These are phyloP conservation scores for Leptogaster cylindrica DNA, from an alignment of 2,888 invertebrate genomes.

Conservation along the genomic window DNA sequence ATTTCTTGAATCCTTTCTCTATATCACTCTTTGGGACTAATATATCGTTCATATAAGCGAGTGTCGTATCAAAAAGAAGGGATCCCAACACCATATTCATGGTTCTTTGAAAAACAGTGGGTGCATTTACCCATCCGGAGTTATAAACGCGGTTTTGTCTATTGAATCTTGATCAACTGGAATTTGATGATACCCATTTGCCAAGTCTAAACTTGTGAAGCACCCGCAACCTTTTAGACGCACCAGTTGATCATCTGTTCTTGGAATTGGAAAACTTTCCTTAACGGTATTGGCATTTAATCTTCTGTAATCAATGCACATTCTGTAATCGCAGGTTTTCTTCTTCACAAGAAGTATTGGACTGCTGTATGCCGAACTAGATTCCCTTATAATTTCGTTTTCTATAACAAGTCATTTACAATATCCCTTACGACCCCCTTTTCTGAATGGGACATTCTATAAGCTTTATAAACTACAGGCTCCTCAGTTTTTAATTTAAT, in stretches of 20 bases:
- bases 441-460: constrained; percentile 47
- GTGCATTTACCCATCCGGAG: constrained; percentile 51
- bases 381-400: constrained; percentile 50
- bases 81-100: constrained; percentile 43
- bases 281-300: constrained; percentile 53
- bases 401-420: no score
- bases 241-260: constrained; percentile 53
- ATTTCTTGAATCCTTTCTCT: constrained; percentile 44
- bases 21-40: constrained; percentile 48
- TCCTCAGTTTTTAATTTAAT: constrained; percentile 48
- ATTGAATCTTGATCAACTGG: constrained; percentile 50
- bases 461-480: constrained; percentile 50
- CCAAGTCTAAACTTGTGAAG: constrained; percentile 52
- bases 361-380: constrained; percentile 49
- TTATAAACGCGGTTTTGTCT: background rate
- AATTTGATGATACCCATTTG: constrained; percentile 47
- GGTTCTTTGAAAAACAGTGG: constrained; percentile 52
- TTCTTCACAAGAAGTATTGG: constrained; percentile 48
- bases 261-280: constrained; percentile 53
- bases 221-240: constrained; percentile 48
- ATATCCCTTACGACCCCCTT: constrained; percentile 14
- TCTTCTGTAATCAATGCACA: constrained; percentile 52
- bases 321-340: constrained; percentile 48
- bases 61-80: constrained; percentile 20
- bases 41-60: constrained; percentile 50